Conservation (phyloP, 2,113 vertebrate species). For the Gnathochromis pfefferi region DNA sequence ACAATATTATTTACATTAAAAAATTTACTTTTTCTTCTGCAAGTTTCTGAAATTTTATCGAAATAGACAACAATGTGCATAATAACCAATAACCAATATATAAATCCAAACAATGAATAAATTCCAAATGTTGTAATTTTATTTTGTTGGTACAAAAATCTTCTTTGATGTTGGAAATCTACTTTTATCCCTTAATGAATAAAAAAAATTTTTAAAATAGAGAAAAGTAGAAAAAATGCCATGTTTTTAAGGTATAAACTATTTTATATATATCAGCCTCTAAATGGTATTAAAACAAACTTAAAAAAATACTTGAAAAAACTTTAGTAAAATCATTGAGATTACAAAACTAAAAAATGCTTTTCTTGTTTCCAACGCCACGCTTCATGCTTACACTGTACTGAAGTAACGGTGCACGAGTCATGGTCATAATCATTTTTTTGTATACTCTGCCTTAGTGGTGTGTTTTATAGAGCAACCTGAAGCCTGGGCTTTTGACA, state of each 20-base stretch:
- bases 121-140: neutral
- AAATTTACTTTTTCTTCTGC: neutral
- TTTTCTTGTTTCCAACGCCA: neutral
- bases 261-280: neutral
- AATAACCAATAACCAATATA: neutral
- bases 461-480: neutral
- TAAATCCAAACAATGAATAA: neutral
- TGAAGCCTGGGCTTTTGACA: neutral
- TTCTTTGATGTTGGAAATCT: neutral
- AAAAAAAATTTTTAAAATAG: neutral
- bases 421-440: neutral
- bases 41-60: neutral
- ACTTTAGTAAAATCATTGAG: neutral
- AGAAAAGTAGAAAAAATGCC: neutral
- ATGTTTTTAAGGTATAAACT: neutral
- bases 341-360: neutral
- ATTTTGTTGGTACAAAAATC: neutral
- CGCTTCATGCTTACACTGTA: neutral
- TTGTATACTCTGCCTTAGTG: neutral
- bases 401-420: accelerated
- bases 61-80: neutral
- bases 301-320: accelerated
- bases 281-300: neutral
- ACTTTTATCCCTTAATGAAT: neutral
- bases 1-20: neutral